phyloP scores from a whole-genome alignment of 2,113 vertebrate genomes.

The Nasalis larvatus region DNA sequence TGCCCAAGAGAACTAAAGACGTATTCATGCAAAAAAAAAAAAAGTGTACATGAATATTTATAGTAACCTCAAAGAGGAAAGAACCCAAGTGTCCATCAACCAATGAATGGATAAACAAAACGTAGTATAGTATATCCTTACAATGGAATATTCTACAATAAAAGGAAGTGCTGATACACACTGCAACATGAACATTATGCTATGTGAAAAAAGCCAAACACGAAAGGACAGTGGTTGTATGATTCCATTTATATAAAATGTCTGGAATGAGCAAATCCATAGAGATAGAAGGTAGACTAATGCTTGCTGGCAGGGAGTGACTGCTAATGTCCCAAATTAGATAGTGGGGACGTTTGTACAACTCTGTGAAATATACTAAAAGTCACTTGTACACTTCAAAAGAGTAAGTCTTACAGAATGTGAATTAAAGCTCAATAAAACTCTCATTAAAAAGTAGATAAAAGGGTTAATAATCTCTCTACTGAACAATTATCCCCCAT shows the following conservation, averaged over 20 bases:
- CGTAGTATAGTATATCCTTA: background rate
- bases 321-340: background rate
- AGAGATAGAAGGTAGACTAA: background rate
- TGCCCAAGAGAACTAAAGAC: background rate
- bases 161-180: background rate
- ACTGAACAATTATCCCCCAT: background rate
- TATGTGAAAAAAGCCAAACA: background rate
- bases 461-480: background rate
- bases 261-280: background rate
- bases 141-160: background rate
- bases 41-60: background rate
- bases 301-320: background rate
- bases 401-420: background rate
- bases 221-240: background rate
- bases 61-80: background rate
- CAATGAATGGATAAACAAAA: background rate
- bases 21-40: background rate
- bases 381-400: background rate
- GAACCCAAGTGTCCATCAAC: background rate
- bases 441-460: background rate
- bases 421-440: conserved; percentile 28
- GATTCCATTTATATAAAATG: background rate
- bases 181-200: background rate
- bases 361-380: background rate
- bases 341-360: background rate